Conservation (phyloP, 2,888 invertebrate genomes). For the Andrena marginata region DNA sequence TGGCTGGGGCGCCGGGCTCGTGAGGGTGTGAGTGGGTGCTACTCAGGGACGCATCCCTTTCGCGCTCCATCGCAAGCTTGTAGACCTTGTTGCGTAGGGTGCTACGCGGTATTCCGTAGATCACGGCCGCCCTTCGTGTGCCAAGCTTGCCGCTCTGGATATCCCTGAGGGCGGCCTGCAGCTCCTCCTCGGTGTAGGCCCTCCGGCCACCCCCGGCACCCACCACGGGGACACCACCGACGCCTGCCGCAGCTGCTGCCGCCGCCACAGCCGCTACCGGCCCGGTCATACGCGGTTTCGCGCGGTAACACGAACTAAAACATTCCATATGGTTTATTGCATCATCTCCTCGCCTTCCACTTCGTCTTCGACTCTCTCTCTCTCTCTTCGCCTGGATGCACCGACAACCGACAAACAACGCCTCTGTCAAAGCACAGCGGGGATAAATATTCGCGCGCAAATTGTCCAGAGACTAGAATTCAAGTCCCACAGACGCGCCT, state of each 20-base stretch:
- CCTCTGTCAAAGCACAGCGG: neutral
- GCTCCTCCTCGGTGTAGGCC: slow-evolving; percentile 97
- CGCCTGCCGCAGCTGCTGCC: slow-evolving; percentile 89
- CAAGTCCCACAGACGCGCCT: neutral
- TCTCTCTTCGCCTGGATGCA: slow-evolving; percentile 13
- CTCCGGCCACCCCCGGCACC: slow-evolving; percentile 88
- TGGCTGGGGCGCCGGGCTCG: slow-evolving; percentile 79
- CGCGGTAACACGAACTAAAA: slow-evolving; percentile 87
- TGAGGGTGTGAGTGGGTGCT: slow-evolving; percentile 83
- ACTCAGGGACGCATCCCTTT: slow-evolving; percentile 88
- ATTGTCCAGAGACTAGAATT: neutral
- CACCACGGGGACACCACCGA: slow-evolving; percentile 94
- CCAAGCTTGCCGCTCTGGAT: slow-evolving; percentile 97
- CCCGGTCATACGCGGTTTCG: slow-evolving; percentile 89
- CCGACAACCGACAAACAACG: slow-evolving; percentile 21
- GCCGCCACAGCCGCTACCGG: slow-evolving; percentile 91
- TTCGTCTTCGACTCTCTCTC: neutral
- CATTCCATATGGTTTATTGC: slow-evolving; percentile 23
- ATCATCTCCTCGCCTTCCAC: neutral
- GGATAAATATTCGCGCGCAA: neutral
- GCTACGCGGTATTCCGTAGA: slow-evolving; percentile 98
- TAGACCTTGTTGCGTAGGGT: slow-evolving; percentile 98
- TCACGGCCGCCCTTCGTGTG: slow-evolving; percentile 96
- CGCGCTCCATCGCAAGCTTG: slow-evolving; percentile 91
- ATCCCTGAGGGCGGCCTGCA: slow-evolving; percentile 96